phyloP scores from a whole-genome alignment of 2,888 invertebrate species.

The Parnassius smintheus region DNA sequence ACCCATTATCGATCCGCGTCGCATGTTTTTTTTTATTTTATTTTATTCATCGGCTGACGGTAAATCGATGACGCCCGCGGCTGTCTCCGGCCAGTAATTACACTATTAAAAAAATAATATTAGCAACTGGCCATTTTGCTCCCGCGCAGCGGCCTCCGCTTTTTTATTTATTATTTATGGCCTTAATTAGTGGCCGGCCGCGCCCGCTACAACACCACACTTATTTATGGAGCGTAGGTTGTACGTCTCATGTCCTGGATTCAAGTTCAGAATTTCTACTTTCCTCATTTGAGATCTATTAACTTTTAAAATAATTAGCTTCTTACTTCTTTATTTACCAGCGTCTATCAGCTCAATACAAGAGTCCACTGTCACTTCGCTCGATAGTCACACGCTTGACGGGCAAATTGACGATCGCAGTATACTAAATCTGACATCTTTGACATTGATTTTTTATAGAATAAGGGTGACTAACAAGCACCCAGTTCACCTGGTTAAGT shows the following conservation, averaged over 20 bases:
- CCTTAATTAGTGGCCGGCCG: constrained; percentile 46
- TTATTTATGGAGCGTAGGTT: constrained; percentile 26
- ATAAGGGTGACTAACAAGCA: no score
- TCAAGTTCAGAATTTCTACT: no score
- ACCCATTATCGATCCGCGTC: background rate
- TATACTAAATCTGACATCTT: no score
- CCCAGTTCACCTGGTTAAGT: no score
- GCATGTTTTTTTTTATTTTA: constrained; percentile 1
- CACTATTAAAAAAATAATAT: constrained; percentile 54
- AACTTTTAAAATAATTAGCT: no score
- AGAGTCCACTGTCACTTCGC: no score
- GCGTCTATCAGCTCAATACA: no score
- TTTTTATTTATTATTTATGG: constrained; percentile 54
- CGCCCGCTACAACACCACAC: constrained; percentile 29
- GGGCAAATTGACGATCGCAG: no score
- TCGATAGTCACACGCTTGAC: no score
- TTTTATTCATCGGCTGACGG: constrained; percentile 15
- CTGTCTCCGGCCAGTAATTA: constrained; percentile 44
- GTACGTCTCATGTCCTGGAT: constrained; percentile 8
- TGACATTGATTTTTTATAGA: no score
- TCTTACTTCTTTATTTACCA: no score
- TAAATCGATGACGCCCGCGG: constrained; percentile 31
- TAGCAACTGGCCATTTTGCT: constrained; percentile 45
- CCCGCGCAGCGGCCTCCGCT: constrained; percentile 22
- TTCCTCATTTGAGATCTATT: no score